A percentile compares a stretch with the other conserved stretches of the same genome.
phyloP scores from a whole-genome alignment of 2,888 invertebrate species.

The Cotesia congregata region DNA sequence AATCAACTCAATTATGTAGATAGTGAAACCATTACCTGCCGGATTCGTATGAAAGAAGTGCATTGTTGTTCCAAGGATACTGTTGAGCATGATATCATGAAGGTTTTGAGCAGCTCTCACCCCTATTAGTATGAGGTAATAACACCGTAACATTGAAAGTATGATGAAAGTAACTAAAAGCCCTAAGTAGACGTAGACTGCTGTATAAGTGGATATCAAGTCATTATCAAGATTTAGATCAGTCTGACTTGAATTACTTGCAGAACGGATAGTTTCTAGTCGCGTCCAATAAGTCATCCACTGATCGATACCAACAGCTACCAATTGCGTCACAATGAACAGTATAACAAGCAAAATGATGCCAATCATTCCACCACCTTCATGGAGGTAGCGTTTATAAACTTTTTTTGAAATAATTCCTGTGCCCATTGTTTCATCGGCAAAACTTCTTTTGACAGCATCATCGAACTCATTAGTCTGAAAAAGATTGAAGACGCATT shows the following conservation, averaged over 20 bases:
- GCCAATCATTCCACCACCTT: slow-evolving; percentile 74
- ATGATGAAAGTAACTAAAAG: slow-evolving; percentile 63
- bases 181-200: slow-evolving; percentile 68
- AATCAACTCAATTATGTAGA: no score
- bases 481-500: neutral
- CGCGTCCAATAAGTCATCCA: slow-evolving; percentile 81
- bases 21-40: slow-evolving; percentile 72
- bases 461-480: neutral
- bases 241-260: neutral
- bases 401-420: slow-evolving; percentile 69
- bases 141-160: slow-evolving; percentile 74
- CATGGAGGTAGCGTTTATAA: slow-evolving; percentile 70
- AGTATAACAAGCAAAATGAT: slow-evolving; percentile 72
- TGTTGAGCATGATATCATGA: slow-evolving; percentile 88
- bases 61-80: slow-evolving; percentile 83
- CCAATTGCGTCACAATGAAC: slow-evolving; percentile 75
- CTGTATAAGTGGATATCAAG: slow-evolving; percentile 51
- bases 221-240: slow-evolving; percentile 53
- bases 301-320: slow-evolving; percentile 79
- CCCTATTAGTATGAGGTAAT: slow-evolving; percentile 81
- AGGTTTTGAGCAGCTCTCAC: slow-evolving; percentile 83
- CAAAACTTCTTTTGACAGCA: slow-evolving; percentile 46
- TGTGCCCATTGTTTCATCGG: slow-evolving; percentile 69
- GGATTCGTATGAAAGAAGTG: slow-evolving; percentile 90
- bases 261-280: slow-evolving; percentile 47